Evolutionary conservation across 2,797 vertebrate genomes (phyloP).

Genomic region (Gephyroberyx darwinii): DNA sequence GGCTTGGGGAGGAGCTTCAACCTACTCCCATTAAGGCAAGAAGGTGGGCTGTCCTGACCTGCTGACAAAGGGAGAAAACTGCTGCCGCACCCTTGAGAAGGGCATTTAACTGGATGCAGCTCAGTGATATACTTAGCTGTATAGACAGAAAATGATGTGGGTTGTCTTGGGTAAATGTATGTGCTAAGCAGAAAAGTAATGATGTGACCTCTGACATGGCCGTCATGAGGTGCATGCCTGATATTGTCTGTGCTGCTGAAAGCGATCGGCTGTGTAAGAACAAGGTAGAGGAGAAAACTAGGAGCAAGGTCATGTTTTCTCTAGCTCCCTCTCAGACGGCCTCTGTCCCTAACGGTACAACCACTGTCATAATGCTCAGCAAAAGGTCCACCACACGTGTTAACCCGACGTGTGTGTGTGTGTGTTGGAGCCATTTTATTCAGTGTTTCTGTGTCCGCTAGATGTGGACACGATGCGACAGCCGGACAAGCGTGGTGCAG

Average conservation of each 20-base stretch:
- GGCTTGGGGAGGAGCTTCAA: conserved; percentile 7
- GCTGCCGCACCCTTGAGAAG: conserved; percentile 31
- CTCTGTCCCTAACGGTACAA: conserved; percentile 5
- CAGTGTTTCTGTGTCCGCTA: no score
- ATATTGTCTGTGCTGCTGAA: conserved; percentile 33
- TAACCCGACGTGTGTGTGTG: no score
- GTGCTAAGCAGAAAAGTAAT: conserved; percentile 55
- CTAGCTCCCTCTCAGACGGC: conserved; percentile 15
- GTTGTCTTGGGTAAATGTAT: conserved; percentile 15
- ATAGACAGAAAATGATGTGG: conserved; percentile 41
- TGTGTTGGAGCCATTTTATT: no score
- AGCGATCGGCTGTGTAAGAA: conserved; percentile 43
- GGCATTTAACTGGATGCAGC: conserved; percentile 24
- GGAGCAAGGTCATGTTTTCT: conserved; percentile 50
- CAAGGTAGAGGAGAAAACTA: neutral
- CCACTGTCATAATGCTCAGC: conserved; percentile 34
- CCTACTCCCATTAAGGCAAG: conserved; percentile 32
- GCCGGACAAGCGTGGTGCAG: no score
- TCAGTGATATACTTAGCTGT: conserved; percentile 40
- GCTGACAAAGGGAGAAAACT: conserved; percentile 58
- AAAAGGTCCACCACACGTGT: no score
- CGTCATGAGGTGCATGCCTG: conserved; percentile 35
- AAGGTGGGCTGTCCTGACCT: conserved; percentile 30
- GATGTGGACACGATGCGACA: no score
- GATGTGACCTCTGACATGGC: conserved; percentile 60